Base-by-base conservation (phyloP, 2,113 vertebrate species). In the Brachyhypopomus gauderio region DNA sequence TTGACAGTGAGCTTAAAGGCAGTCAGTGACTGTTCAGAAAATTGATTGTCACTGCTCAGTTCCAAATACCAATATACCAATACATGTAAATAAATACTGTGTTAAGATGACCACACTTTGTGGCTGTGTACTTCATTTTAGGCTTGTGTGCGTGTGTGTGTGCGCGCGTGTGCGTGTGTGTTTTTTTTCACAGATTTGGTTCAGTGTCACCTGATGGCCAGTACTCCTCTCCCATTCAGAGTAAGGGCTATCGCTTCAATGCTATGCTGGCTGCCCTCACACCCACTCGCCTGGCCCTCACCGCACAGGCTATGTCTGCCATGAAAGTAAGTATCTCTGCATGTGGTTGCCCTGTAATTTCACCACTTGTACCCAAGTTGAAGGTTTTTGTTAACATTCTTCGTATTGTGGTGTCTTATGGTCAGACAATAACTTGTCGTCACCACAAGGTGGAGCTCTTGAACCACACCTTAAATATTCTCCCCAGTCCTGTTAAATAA, bases 211-310 rank as follows among this genome's bases (percentile, higher is more conserved):
- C 88, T 38, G 85, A 90, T 5, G 90, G 90, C 67, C 76, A 79
- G 75, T 91, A 91, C 78, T 78, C 77, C 3, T 93, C 90, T 58
- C 84, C 88, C 2, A 77, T 89, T 72, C 85, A 86, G 69, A 89
- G 81, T 82, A 91, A 88, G 73, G 77, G 83, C 11, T 58, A 41
- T 0, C 85, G 90, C 55, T 91, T 92, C 80, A 91, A 86, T 3
- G 89, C 34, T 0, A 90, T 89, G 90, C 77, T 92, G 60, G 90
- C 86, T 0, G 85, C 83, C 0, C 86, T 92, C n/a, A 92, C 88
- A 9, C 88, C 90, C 30, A 87, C 82, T 3, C 88, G 90, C 76
- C 62, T 91, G 23, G 86, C 78, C 0, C 77, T 94, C 76, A 84
- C 89, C 30, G 90, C 91, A 62, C 90, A 91, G 62, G 88, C 89